Evolutionary conservation across 2,797 vertebrate genomes (phyloP).

Genomic region (Sebastiscus tertius): DNA sequence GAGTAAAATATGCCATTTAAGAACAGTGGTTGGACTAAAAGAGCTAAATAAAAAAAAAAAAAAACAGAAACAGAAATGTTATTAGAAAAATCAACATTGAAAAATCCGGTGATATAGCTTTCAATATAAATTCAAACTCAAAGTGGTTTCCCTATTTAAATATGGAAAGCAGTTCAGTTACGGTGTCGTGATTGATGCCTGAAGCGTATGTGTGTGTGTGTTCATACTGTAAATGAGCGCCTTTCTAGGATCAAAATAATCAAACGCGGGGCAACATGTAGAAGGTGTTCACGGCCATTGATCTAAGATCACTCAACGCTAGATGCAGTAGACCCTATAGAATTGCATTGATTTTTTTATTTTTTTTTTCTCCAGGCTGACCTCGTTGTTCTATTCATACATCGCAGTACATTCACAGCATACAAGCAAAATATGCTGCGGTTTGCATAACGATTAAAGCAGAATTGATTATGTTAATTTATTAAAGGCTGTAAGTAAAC

Average conservation of each 20-base stretch:
- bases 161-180: background rate
- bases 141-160: background rate
- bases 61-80: background rate
- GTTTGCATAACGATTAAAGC: conserved; percentile 10
- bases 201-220: background rate
- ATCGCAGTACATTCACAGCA: conserved; percentile 19
- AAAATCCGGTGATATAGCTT: background rate
- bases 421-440: background rate
- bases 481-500: background rate
- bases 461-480: background rate
- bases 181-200: background rate
- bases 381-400: conserved; percentile 30
- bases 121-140: background rate
- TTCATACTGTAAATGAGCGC: conserved; percentile 23
- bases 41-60: no score
- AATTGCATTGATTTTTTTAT: conserved; percentile 55
- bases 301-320: conserved; percentile 43
- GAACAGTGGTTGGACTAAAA: background rate
- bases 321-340: conserved; percentile 34
- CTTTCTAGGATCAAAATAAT: conserved; percentile 49
- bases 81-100: no score
- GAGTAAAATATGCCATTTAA: background rate
- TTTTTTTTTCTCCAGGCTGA: background rate
- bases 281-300: conserved; percentile 41
- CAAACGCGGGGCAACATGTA: conserved; percentile 35